Percentiles rank a stretch among this genome's conserved stretches.
phyloP scores from a whole-genome alignment of 2,888 invertebrate genomes.

The Sarcophaga caerulescens region DNA sequence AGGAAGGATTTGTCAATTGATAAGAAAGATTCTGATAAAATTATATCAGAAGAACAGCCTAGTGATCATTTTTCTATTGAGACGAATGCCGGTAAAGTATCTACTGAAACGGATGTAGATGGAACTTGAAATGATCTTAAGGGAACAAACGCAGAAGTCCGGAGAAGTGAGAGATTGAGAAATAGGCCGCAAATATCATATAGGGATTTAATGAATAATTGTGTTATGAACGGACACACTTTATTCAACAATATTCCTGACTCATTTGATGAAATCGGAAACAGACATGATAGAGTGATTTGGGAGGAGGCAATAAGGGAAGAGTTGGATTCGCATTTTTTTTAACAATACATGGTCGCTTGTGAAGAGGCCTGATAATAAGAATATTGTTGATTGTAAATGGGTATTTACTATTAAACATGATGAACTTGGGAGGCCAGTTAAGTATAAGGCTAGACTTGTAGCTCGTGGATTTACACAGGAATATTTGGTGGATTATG shows the following conservation, averaged over 20 bases:
- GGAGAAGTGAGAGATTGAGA: conserved; percentile 54
- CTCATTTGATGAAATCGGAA: conserved; percentile 65
- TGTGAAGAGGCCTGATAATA: not conserved
- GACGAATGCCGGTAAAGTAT: too few relatives aligned
- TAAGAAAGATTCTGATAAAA: too few relatives aligned
- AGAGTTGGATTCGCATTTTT: conserved; percentile 4
- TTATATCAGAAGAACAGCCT: too few relatives aligned
- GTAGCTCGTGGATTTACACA: conserved; percentile 31
- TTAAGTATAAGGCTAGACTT: conserved; percentile 22
- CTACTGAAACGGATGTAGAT: not conserved
- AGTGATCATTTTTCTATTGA: too few relatives aligned
- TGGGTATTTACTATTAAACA: conserved; percentile 26
- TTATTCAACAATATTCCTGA: conserved; percentile 49
- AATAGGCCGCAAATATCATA: conserved; percentile 47
- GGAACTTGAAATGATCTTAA: not conserved
- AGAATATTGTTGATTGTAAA: conserved; percentile 13
- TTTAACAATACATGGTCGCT: not conserved
- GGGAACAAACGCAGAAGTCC: not conserved
- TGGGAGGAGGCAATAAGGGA: conserved; percentile 65
- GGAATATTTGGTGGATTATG: conserved; percentile 29
- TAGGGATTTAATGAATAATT: conserved; percentile 49
- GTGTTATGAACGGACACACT: conserved; percentile 52
- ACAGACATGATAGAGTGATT: conserved; percentile 52
- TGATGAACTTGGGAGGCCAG: not conserved
- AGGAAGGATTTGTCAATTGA: too few relatives aligned